Conservation (phyloP, 2,113 vertebrate genomes). For the Ammodytes marinus region DNA sequence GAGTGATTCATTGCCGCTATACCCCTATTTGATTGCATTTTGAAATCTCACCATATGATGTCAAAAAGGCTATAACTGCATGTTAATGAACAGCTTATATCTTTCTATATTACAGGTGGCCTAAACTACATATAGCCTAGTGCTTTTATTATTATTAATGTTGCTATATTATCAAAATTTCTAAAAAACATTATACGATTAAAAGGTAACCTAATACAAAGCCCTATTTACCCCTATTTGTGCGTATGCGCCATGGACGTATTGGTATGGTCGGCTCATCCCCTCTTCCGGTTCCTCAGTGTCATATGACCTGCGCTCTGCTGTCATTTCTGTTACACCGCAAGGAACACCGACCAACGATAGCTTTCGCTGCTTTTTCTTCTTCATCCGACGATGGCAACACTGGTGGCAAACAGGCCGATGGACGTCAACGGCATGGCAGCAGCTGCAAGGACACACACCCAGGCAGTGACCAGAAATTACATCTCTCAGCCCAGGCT, state of each 20-base stretch:
- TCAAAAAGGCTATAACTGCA: not conserved
- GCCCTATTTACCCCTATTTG: not conserved
- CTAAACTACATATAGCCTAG: too few species aligned
- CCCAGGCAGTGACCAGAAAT: slow-evolving; percentile 86
- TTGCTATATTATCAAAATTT: not conserved
- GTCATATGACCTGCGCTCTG: slow-evolving; percentile 77
- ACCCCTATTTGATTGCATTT: too few species aligned
- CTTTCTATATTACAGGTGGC: too few species aligned
- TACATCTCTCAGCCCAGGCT: slow-evolving; percentile 89
- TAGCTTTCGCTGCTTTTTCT: not conserved
- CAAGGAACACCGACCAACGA: not conserved
- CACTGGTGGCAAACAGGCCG: slow-evolving; percentile 79
- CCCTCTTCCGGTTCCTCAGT: slow-evolving; percentile 57
- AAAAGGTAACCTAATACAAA: not conserved
- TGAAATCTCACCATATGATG: too few species aligned
- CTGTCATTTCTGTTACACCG: slow-evolving; percentile 49
- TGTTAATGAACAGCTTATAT: too few species aligned
- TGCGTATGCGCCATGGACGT: not conserved
- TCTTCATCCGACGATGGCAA: slow-evolving; percentile 78
- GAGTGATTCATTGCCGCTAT: too few species aligned
- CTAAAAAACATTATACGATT: not conserved
- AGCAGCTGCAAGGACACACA: slow-evolving; percentile 83
- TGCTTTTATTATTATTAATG: not conserved
- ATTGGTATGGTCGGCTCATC: not conserved
- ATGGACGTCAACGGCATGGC: slow-evolving; percentile 83